phyloP scores from a whole-genome alignment of 2,797 vertebrate species.

The Rhinichthys osculus region DNA sequence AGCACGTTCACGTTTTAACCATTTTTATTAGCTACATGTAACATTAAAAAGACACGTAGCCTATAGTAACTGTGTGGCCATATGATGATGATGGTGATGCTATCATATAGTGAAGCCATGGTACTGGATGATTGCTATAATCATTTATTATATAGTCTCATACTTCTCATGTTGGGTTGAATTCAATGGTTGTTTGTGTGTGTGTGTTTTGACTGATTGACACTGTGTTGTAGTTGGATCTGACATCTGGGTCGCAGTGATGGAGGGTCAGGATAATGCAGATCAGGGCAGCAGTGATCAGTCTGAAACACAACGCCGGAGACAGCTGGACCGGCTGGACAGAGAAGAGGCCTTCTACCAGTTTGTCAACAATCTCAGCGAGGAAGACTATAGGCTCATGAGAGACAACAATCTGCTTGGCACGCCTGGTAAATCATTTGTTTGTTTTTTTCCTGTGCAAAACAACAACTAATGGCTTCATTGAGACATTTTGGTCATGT shows the following conservation, averaged over 20 bases:
- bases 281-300: conserved; percentile 91
- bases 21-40: not conserved
- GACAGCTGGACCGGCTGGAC: conserved; percentile 92
- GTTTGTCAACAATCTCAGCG: conserved; percentile 98
- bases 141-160: not conserved
- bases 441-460: not conserved
- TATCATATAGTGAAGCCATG: not conserved
- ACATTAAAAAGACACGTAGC: not conserved
- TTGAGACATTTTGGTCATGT: not conserved
- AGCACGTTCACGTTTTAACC: not conserved
- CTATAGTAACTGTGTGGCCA: not conserved
- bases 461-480: not conserved
- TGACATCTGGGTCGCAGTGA: conserved; percentile 63
- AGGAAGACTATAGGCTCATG: conserved; percentile 99
- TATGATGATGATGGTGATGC: not conserved
- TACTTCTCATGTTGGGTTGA: not conserved
- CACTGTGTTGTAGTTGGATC: conserved; percentile 16
- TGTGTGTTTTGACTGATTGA: not conserved
- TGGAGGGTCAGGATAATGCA: conserved; percentile 91
- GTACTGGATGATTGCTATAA: not conserved
- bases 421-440: conserved; percentile 87
- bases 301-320: conserved; percentile 90
- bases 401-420: conserved; percentile 98
- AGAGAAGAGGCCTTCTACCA: conserved; percentile 98
- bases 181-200: not conserved